phyloP scores from a whole-genome alignment of 2,888 invertebrate genomes.

The Lasius platythorax region DNA sequence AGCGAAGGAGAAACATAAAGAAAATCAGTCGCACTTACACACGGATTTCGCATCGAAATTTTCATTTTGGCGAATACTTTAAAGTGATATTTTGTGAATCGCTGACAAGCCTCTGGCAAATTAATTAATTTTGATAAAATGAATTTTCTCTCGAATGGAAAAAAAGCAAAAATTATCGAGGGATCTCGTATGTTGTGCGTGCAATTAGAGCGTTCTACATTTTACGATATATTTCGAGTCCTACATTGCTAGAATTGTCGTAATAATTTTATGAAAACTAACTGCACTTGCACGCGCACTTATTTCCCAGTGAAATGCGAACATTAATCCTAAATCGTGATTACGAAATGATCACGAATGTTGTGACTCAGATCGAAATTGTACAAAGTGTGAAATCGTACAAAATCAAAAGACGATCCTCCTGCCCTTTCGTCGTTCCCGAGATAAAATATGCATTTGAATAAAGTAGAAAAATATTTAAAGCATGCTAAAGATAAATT shows the following conservation, averaged over 20 bases:
- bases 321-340: slow-evolving; percentile 27
- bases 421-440: slow-evolving; percentile 6
- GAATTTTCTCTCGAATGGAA: not conserved
- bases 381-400: slow-evolving; percentile 50
- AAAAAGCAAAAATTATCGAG: not conserved
- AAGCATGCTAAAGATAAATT: slow-evolving; percentile 61
- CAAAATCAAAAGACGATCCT: slow-evolving; percentile 34
- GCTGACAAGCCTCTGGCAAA: not conserved
- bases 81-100: not conserved
- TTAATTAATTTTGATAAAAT: not conserved
- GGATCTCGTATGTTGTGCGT: slow-evolving; percentile 33
- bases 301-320: slow-evolving; percentile 52
- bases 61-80: not conserved
- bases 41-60: not conserved
- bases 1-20: not conserved
- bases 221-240: slow-evolving; percentile 19
- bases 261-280: slow-evolving; percentile 28
- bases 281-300: slow-evolving; percentile 44
- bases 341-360: slow-evolving; percentile 17
- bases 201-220: slow-evolving; percentile 42
- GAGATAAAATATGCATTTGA: slow-evolving; percentile 2
- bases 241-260: not conserved
- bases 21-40: not conserved
- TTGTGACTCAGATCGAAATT: slow-evolving; percentile 42
- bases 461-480: slow-evolving; percentile 8